Percentiles rank a stretch among this genome's conserved stretches.
These are phyloP conservation scores for Epizoanthus stellaris DNA, from an alignment of 92 coral and sea anemone species.

Conservation along the genomic window DNA sequence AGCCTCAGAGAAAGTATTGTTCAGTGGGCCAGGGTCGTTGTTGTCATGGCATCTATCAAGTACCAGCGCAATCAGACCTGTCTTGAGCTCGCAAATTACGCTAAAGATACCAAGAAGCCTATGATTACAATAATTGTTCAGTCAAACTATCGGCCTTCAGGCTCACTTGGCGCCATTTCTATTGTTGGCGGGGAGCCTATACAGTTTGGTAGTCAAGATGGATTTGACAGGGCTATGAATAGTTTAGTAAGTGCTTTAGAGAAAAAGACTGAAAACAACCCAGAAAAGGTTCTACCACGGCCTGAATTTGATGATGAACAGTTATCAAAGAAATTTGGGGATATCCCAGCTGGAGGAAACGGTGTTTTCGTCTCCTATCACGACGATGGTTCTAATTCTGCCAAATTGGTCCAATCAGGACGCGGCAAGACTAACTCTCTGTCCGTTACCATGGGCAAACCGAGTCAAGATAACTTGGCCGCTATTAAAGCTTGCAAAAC, in stretches of 20 bases:
- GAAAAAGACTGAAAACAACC: conserved; percentile 39
- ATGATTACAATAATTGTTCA: conserved; percentile 68
- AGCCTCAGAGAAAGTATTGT: conserved; percentile 64
- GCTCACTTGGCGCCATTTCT: conserved; percentile 77
- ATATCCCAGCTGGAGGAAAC: conserved; percentile 47
- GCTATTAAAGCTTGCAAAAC: conserved; percentile 67
- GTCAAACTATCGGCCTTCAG: conserved; percentile 72
- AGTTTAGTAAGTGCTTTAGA: conserved; percentile 37
- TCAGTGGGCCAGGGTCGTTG: conserved; percentile 71
- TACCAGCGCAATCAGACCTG: conserved; percentile 78
- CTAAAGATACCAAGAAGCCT: conserved; percentile 80
- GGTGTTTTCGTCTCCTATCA: conserved; percentile 70
- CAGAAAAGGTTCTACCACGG: conserved; percentile 34
- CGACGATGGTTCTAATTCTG: conserved; percentile 63
- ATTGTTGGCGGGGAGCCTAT: conserved; percentile 63
- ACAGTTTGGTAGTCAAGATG: conserved; percentile 24
- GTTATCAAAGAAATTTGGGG: conserved; percentile 39
- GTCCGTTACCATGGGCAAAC: conserved; percentile 58
- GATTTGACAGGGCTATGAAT: conserved; percentile 37
- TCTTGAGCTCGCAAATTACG: conserved; percentile 78
- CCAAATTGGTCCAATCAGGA: conserved; percentile 57
- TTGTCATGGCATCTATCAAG: conserved; percentile 69
- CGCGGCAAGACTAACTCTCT: conserved; percentile 58
- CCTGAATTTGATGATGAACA: conserved; percentile 30
- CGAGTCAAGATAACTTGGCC: conserved; percentile 40